Evolutionary conservation across 53 echinoderm and acorn worm species (phyloP), one percentile per base, ranked within the genome.

Genomic region (Temnopleurus reevesii): DNA sequence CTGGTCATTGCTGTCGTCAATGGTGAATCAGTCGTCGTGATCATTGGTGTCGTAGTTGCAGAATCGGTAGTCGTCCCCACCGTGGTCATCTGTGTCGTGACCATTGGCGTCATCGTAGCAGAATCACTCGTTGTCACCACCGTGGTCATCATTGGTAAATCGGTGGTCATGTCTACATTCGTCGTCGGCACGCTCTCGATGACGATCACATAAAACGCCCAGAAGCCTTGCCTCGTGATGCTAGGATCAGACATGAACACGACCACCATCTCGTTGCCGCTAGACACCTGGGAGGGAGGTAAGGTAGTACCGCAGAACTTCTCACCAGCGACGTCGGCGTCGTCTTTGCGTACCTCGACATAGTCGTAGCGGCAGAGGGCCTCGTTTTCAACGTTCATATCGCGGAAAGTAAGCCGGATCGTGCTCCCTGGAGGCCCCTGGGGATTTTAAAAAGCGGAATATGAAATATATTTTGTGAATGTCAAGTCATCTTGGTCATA

Each of bases 171-270:
- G n/a, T n/a, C n/a, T n/a, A n/a, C n/a, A n/a, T 51, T 15, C 53
- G 53, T 51, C 5, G 71, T 71, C 12, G 36, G 36, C 30, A 5
- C 19, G 45, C 17, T 77, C 10, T 7, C 43, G 33, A 19, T n/a
- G 30, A 5, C 17, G 86, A 86, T 86, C 9, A 56, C 57, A 15
- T 85, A 90, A 43, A 61, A 36, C 1, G 92, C 92, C 21, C 44
- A 76, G 45, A 92, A 92, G 27, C 92, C 92, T 15, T 86, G 51
- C 45, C 56, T 3, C 5, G 79, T 90, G 12, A 92, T 61, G 35
- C 90, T 90, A 12, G 23, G 26, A 59, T 92, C 92, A n/a, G 90
- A 84, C 43, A 60, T 85, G 60, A 92, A 90, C 23, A 38, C 13
- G 9, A 92, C 77, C 64, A 47, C 19, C 90, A 90, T 77, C 76